Base-by-base conservation (phyloP, 2,888 invertebrate genomes). In the Tigriopus californicus region DNA sequence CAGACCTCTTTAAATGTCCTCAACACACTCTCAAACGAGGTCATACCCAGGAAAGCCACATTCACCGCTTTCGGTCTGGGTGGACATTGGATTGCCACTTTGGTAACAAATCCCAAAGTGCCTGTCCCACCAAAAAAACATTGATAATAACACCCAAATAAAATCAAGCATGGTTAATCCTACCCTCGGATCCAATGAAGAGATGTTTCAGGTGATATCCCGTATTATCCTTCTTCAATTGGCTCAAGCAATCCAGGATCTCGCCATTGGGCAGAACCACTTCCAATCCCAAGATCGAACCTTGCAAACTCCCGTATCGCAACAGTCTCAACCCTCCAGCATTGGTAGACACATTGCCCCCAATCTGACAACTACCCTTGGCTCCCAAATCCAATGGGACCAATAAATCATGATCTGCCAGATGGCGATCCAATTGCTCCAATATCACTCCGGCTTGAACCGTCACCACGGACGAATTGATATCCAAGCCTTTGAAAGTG, bases 361-460 rank as follows among this genome's bases (percentile, higher is more conserved):
- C 95, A 65, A 97, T 87, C 58, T 92, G 85, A 68, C 94, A 95
- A 61, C 84, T 83, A 33, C 91, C 92, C 73, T 97, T 97, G 0
- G 97, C 94, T 0, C 97, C 97, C 61, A 98, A 76, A 74, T 98
- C 98, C 60, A 97, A 70, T 0, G 98, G 98, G 80, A 97, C 88
- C 71, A 90, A 88, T 44, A 90, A 76, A n/a, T 80, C 82, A 60
- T 76, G 74, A 8, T 83, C 79, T 3, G 77, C 75, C 2, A 89
- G 77, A 67, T 81, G 77, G 60, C 79, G 77, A 66, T 95, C 91
- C 51, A 97, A 71, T 54, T 76, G 80, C 72, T 94, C 90, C 62
- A 98, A 73, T 58, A 98, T 78, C 71, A 92, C 94, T 1, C 98
- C 98, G n/a, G 92, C 80, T 46, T 54, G 61, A 22, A 44, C 20